Evolutionary conservation across 2,797 vertebrate genomes (phyloP).

Genomic region (Gorsachius magnificus): DNA sequence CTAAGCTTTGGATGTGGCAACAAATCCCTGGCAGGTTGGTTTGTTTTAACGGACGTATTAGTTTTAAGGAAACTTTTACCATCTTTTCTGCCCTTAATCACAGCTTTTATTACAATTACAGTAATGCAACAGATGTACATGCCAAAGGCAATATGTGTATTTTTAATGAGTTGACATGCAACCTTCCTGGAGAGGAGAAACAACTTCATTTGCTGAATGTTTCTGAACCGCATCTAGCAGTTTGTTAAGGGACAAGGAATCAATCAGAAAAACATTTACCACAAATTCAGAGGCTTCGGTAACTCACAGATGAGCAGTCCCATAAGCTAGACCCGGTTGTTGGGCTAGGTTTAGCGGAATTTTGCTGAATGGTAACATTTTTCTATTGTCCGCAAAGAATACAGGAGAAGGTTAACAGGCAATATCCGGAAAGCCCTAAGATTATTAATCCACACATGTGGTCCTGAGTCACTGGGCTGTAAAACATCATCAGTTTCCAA

Average conservation of each 20-base stretch:
- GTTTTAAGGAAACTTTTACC: slow-evolving; percentile 73
- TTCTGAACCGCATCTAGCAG: slow-evolving; percentile 38
- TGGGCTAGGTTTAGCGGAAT: slow-evolving; percentile 14
- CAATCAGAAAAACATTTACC: background rate
- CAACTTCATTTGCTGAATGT: slow-evolving; percentile 8
- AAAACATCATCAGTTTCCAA: slow-evolving; percentile 48
- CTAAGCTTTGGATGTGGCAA: slow-evolving; percentile 71
- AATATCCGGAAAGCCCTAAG: background rate
- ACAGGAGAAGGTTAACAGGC: slow-evolving; percentile 52
- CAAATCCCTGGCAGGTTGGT: slow-evolving; percentile 70
- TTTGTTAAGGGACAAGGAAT: slow-evolving; percentile 25
- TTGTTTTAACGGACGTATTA: slow-evolving; percentile 65
- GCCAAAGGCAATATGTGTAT: slow-evolving; percentile 69
- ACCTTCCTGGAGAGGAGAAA: slow-evolving; percentile 47
- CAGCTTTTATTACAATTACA: slow-evolving; percentile 68
- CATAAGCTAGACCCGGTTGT: background rate
- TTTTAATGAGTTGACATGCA: slow-evolving; percentile 69
- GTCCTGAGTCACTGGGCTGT: slow-evolving; percentile 61
- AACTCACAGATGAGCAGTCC: background rate
- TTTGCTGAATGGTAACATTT: slow-evolving; percentile 36
- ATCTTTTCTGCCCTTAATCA: slow-evolving; percentile 66
- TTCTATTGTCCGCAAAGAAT: slow-evolving; percentile 53
- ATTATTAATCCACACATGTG: slow-evolving; percentile 48
- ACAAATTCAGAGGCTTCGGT: background rate
- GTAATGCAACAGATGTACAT: slow-evolving; percentile 42